These are phyloP conservation scores for Nasonia vitripennis DNA, from an alignment of 1,140 invertebrate species.

Conservation along the genomic window DNA sequence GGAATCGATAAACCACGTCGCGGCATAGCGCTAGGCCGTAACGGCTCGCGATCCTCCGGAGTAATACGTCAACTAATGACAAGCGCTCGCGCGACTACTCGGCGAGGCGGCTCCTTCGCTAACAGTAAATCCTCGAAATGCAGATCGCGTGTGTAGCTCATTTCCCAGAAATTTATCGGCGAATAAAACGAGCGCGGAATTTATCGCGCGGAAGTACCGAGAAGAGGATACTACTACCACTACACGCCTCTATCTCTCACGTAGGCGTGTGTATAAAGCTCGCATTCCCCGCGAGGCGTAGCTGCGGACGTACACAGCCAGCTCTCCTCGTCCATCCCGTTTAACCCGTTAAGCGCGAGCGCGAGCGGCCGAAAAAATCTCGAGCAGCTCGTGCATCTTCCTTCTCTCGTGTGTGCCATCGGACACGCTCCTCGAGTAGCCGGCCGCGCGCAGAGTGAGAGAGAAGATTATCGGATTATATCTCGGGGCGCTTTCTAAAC, in stretches of 20 bases:
- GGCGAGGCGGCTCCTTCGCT: constrained; percentile 3
- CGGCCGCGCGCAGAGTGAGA: background rate
- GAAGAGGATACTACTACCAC: background rate
- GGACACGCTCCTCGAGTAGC: constrained; percentile 56
- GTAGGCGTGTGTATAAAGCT: background rate
- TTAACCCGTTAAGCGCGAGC: constrained; percentile 63
- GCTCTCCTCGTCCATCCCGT: constrained; percentile 62
- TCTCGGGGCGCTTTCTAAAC: constrained; percentile 58
- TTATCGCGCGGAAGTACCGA: constrained; percentile 38
- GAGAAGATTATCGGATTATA: constrained; percentile 59
- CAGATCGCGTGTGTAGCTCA: constrained; percentile 36
- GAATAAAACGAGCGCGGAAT: constrained; percentile 40
- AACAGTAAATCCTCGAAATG: constrained; percentile 49
- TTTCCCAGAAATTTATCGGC: constrained; percentile 35
- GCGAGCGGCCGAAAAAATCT: constrained; percentile 60
- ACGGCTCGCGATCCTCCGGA: background rate
- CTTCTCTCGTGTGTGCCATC: constrained; percentile 50
- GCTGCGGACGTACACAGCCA: background rate
- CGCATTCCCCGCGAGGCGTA: constrained; percentile 26
- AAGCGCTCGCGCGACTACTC: background rate
- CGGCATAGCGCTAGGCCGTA: background rate
- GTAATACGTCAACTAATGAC: constrained; percentile 40
- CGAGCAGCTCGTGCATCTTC: constrained; percentile 53
- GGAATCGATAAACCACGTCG: too few species aligned
- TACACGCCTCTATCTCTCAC: background rate